phyloP scores from a whole-genome alignment of 2,113 vertebrate genomes.

The Edolisoma coerulescens region DNA sequence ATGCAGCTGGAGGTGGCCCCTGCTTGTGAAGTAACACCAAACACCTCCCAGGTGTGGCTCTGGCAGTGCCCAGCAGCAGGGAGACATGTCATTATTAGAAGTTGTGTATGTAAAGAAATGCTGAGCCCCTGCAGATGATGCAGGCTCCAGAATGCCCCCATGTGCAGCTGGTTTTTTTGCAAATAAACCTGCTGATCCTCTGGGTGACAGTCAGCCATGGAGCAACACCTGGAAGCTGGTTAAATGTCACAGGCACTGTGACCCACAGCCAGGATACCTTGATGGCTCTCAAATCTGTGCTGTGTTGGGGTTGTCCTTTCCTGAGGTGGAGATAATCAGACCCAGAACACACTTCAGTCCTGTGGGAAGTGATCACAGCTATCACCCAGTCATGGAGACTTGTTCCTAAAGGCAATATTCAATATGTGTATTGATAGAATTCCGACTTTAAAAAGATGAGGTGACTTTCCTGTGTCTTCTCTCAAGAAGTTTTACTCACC shows the following conservation, averaged over 20 bases:
- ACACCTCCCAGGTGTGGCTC: neutral
- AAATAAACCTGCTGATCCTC: neutral
- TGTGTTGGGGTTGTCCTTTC: fast-evolving
- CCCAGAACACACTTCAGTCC: neutral
- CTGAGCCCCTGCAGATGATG: neutral
- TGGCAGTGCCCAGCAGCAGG: neutral
- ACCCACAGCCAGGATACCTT: neutral
- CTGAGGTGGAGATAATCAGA: neutral
- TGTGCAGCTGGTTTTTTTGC: neutral
- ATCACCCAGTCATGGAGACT: neutral
- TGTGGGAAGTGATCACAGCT: neutral
- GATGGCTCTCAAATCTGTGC: fast-evolving
- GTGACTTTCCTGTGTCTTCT: neutral
- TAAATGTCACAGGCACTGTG: neutral
- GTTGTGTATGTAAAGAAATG: neutral
- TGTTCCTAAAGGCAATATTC: neutral
- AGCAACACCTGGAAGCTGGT: neutral
- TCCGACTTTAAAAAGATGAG: neutral
- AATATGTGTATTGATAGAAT: neutral
- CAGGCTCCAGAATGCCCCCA: neutral
- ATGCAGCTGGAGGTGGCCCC: neutral
- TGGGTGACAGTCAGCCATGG: neutral
- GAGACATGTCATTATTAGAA: neutral
- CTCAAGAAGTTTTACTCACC: neutral
- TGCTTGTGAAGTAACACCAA: neutral